phyloP scores from a whole-genome alignment of 2,888 invertebrate species.

The Podabrus alpinus region DNA sequence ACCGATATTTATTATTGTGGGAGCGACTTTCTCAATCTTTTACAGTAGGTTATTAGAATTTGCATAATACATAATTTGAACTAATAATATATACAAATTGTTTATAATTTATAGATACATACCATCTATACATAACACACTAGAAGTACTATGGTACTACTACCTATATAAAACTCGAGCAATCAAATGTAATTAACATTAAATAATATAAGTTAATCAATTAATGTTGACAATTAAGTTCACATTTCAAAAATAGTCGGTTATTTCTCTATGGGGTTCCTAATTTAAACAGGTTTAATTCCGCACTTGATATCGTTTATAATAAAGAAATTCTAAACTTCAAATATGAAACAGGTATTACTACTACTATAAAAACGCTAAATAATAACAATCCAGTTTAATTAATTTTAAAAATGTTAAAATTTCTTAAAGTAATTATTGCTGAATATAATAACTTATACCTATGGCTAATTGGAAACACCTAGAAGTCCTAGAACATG shows the following conservation, averaged over 20 bases:
- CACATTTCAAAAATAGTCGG: neutral
- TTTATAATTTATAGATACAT: constrained; percentile 7
- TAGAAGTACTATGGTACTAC: neutral
- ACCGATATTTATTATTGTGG: constrained; percentile 25
- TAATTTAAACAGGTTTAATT: neutral
- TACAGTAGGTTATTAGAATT: constrained; percentile 12
- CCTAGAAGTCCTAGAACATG: neutral
- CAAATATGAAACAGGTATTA: neutral
- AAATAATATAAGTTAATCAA: neutral
- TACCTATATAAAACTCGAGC: neutral
- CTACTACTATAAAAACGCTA: neutral
- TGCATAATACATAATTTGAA: constrained; percentile 23
- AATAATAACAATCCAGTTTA: neutral
- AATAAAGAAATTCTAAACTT: neutral
- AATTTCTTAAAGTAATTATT: neutral
- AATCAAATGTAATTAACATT: neutral
- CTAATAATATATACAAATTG: constrained; percentile 21
- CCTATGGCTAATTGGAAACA: neutral
- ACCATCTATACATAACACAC: neutral
- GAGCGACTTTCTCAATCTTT: constrained; percentile 24
- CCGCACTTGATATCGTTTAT: neutral
- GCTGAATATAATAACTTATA: neutral
- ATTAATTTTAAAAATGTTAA: neutral
- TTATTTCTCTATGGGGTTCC: neutral
- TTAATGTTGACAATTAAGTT: neutral